Evolutionary conservation across 2,113 vertebrate genomes (phyloP), one percentile per base, ranked within the genome.

Genomic region (Poeciliopsis retropinna): DNA sequence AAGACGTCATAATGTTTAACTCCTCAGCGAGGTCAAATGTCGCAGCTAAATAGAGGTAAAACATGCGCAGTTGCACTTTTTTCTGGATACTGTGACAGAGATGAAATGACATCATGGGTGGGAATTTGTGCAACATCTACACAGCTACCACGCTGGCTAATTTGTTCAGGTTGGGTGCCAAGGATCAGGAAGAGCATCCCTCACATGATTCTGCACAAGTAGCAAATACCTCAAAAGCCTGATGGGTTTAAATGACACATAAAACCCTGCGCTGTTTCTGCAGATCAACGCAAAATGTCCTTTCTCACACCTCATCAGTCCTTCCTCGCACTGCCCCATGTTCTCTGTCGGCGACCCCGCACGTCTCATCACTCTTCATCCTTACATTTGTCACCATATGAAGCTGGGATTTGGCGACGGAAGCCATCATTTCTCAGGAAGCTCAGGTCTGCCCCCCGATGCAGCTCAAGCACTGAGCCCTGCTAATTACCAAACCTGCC

Each of bases 211-310:
- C 67, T 82, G 85, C 87, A 75, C 73, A 70, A 87, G 84, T 86
- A 90, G 89, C 87, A 91, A 87, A 92, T 90, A 83, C 83, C 73
- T 82, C 0, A 76, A 74, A 32, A 88, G 80, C 88, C 90, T 89
- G 89, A 66, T 75, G 85, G 91, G 86, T 91, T 85, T 70, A 68
- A 79, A 62, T 72, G 92, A 93, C 89, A 96, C 89, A 92, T 94
- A 92, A 93, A 91, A 75, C 1, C 0, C 77, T 32, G 75, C 39
- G 13, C 54, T 37, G 54, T n/a, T 72, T 75, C 80, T 67, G 15
- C 6, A 37, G 70, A 79, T 84, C 77, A 76, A 44, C 44, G 73
- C 22, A 60, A 76, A 75, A 77, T 27, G 7, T 47, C 65, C 61
- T n/a, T 67, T 72, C 15, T 77, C 61, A 63, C 39, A 63, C 67